These are phyloP conservation scores for Megalops cyprinoides DNA, from an alignment of 2,797 vertebrate species.

Conservation along the genomic window DNA sequence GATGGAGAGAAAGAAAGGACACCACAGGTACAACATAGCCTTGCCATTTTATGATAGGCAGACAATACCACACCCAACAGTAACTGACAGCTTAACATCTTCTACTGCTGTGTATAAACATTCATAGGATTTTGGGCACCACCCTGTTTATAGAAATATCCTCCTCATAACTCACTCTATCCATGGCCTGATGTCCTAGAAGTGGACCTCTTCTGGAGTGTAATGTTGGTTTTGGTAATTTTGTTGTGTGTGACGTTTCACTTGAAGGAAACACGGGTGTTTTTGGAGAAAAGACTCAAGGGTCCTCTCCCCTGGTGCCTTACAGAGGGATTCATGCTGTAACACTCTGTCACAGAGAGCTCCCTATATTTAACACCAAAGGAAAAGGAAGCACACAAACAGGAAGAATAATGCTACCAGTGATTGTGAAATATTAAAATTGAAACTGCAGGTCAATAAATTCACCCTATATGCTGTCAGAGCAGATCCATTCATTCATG, in stretches of 20 bases:
- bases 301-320: conserved; percentile 63
- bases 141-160: conserved; percentile 41
- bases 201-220: not conserved
- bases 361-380: conserved; percentile 80
- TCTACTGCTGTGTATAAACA: conserved; percentile 67
- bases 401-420: conserved; percentile 70
- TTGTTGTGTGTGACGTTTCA: not conserved
- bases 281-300: conserved; percentile 66
- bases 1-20: conserved; percentile 46
- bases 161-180: conserved; percentile 8
- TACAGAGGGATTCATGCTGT: conserved; percentile 69
- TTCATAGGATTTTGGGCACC: conserved; percentile 44
- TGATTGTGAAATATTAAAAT: conserved; percentile 68
- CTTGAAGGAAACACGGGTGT: conserved; percentile 48
- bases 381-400: conserved; percentile 71
- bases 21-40: conserved; percentile 48
- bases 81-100: conserved; percentile 73
- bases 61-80: conserved; percentile 70
- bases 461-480: conserved; percentile 73
- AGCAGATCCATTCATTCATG: conserved; percentile 76
- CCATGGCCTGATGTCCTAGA: conserved; percentile 27
- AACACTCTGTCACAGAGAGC: conserved; percentile 69
- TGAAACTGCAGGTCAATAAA: conserved; percentile 72
- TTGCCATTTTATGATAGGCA: conserved; percentile 54
- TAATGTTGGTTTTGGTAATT: not conserved